Evolutionary conservation across 2,797 vertebrate species (phyloP), one percentile per base, ranked within the genome.

Genomic region (Apodemus agrarius): DNA sequence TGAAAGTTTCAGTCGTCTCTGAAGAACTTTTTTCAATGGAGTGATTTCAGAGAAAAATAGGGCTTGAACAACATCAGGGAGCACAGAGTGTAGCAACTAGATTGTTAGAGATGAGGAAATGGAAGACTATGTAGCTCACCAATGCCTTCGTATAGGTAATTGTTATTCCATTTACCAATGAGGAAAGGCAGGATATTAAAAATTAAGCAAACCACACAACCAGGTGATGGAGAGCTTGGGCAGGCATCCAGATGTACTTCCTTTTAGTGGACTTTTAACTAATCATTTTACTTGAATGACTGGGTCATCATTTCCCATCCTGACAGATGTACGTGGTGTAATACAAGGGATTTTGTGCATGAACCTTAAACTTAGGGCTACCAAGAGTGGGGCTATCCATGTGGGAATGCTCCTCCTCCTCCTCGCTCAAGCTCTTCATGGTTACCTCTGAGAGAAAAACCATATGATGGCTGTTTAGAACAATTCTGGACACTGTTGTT

Each of bases 131-230:
- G 5, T 12, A n/a, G 54, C 46, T 59, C 3, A 61, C 5, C 21
- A 90, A 93, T 19, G 8, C 49, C 6, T 63, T 61, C n/a, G 52
- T 67, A 29, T 5, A 61, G 4, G 0, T 43, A 37, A 75, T 91
- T 80, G n/a, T 6, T 14, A 83, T 61, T 88, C 10, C 22, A 46
- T 93, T 93, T 94, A 52, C 52, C 65, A 69, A 52, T n/a, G 34
- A 90, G 54, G 59, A 91, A 72, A 90, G n/a, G 52, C 21, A 84
- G 59, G 72, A 40, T 89, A 79, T 37, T 40, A 57, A 91, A 91
- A 86, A 57, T 74, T 86, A 74, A 91, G 83, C 26, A 76, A 94
- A 90, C 49, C 90, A 80, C 54, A 80, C 11, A 93, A 40, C 10
- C 31, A 90, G 54, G 65, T 69, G 40, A 12, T 84, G 29, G 75